Percentiles rank a stretch among this genome's conserved stretches.
These are phyloP conservation scores for Labeo rohita DNA, from an alignment of 2,113 vertebrate species.

Conservation along the genomic window DNA sequence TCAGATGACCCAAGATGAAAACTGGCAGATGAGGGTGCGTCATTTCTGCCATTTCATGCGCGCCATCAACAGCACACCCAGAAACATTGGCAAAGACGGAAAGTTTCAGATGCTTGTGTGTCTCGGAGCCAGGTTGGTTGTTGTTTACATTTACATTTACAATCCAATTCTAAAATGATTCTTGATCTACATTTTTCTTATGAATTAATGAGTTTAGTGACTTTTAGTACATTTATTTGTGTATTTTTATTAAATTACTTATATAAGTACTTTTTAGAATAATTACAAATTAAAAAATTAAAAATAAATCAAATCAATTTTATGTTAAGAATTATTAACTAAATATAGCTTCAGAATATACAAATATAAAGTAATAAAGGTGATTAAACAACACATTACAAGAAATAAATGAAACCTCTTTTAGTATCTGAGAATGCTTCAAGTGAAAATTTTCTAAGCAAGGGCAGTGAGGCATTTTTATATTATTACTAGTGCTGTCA, in stretches of 20 bases:
- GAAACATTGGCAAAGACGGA: constrained; percentile 98
- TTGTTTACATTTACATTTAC: background rate
- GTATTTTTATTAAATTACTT: background rate
- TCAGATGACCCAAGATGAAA: constrained; percentile 87
- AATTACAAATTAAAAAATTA: background rate
- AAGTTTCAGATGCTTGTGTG: constrained; percentile 99
- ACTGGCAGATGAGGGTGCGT: constrained; percentile 90
- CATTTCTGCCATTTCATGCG: constrained; percentile 94
- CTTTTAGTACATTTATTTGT: background rate
- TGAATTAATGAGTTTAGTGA: too few species aligned
- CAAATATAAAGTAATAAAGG: too few species aligned
- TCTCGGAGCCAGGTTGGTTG: constrained; percentile 90
- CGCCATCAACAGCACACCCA: constrained; percentile 91
- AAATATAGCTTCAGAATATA: too few species aligned
- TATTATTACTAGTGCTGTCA: too few species aligned
- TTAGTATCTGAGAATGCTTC: too few species aligned
- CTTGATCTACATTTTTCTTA: background rate
- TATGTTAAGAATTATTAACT: background rate
- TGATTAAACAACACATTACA: too few species aligned
- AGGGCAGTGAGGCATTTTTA: too few species aligned
- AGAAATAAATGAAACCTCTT: too few species aligned
- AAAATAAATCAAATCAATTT: background rate
- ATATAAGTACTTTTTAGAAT: background rate
- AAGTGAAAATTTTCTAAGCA: too few species aligned
- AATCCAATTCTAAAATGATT: background rate